Percentiles rank a stretch among this genome's conserved stretches.
Conservation (phyloP, 2,797 vertebrate species). For the Bryconaethiops microstoma region DNA sequence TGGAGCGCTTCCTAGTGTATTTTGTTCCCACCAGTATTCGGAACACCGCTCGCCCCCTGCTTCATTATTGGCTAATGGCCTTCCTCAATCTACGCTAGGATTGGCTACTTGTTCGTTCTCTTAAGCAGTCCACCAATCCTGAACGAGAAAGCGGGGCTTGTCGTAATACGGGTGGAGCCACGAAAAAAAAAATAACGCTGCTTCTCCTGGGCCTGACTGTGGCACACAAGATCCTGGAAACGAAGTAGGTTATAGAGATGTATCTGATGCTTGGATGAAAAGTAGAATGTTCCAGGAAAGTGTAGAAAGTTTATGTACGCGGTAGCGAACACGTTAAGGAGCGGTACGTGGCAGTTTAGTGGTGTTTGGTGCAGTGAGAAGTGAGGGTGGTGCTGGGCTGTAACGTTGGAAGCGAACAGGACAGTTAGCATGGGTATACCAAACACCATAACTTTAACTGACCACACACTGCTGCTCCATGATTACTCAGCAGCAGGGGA, state of each 20-base stretch:
- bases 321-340: background rate
- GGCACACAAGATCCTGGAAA: constrained; percentile 66
- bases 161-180: background rate
- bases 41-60: background rate
- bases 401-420: background rate
- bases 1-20: constrained; percentile 61
- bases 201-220: constrained; percentile 65
- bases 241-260: constrained; percentile 73
- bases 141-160: background rate
- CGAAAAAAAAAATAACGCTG: background rate
- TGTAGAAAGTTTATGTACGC: constrained; percentile 17
- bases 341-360: constrained; percentile 23
- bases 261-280: constrained; percentile 38
- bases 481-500: background rate
- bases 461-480: background rate
- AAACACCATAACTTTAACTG: background rate
- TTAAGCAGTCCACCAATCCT: background rate
- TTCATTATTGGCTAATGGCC: background rate
- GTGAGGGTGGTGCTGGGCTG: constrained; percentile 17
- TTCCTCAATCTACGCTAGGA: background rate
- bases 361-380: constrained; percentile 17
- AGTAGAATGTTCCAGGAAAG: constrained; percentile 26
- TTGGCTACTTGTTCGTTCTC: background rate
- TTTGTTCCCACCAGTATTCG: background rate
- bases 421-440: constrained; percentile 31